A percentile compares a stretch with the other conserved stretches of the same genome.
phyloP scores from a whole-genome alignment of 2,888 invertebrate species.

The Dyspetes luteomarginatus region DNA sequence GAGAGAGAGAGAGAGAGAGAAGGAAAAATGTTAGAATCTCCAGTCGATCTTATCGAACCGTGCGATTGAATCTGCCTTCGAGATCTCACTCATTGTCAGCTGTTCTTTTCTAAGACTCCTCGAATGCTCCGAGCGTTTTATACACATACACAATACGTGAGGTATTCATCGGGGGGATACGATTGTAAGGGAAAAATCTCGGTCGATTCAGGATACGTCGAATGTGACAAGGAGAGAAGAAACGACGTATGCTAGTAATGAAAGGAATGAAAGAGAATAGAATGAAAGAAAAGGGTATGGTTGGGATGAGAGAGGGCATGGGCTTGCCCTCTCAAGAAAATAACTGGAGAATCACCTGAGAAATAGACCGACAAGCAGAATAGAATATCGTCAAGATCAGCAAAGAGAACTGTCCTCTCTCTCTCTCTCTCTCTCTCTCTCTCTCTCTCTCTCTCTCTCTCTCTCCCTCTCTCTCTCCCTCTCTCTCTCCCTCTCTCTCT shows the following conservation, averaged over 20 bases:
- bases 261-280: constrained; percentile 17
- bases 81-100: constrained; percentile 67
- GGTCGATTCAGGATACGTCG: constrained; percentile 60
- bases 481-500: not conserved
- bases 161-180: not conserved
- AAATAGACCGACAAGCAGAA: constrained; percentile 21
- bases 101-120: constrained; percentile 52
- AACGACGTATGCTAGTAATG: not conserved
- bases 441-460: not conserved
- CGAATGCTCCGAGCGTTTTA: constrained; percentile 6
- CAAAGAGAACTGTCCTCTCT: not conserved
- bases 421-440: not conserved
- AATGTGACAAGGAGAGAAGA: constrained; percentile 44
- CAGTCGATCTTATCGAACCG: constrained; percentile 59
- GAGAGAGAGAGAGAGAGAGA: constrained; percentile 9
- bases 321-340: constrained; percentile 43
- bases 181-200: constrained; percentile 50
- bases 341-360: constrained; percentile 41
- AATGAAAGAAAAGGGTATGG: not conserved
- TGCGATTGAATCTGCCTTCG: constrained; percentile 62
- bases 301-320: constrained; percentile 44
- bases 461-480: not conserved
- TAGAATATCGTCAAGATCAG: constrained; percentile 42
- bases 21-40: constrained; percentile 35
- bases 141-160: not conserved